These are phyloP conservation scores for Caradrina kadenii DNA, from an alignment of 2,888 invertebrate species.

Conservation along the genomic window DNA sequence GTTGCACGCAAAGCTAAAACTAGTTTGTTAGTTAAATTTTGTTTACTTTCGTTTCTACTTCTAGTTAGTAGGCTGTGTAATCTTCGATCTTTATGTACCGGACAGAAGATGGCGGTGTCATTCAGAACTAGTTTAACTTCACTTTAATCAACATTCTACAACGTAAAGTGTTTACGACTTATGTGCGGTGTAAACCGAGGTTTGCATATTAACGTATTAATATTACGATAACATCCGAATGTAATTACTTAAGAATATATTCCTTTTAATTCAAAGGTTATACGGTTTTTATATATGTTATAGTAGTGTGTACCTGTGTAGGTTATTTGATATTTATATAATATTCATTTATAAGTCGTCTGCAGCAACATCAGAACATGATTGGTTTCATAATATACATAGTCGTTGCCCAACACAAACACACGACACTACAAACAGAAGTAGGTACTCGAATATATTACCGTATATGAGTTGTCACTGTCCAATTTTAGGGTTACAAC, in stretches of 20 bases:
- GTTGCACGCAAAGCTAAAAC: constrained; percentile 59
- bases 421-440: constrained; percentile 42
- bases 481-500: constrained; percentile 44
- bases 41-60: constrained; percentile 62
- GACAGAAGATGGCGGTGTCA: constrained; percentile 49
- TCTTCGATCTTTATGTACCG: constrained; percentile 46
- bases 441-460: constrained; percentile 52
- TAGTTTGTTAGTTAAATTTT: constrained; percentile 58
- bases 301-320: neutral
- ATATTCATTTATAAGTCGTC: constrained; percentile 38
- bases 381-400: constrained; percentile 59
- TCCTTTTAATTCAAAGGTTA: constrained; percentile 38
- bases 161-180: constrained; percentile 67
- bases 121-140: constrained; percentile 59
- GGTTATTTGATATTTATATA: constrained; percentile 48
- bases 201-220: constrained; percentile 69
- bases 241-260: constrained; percentile 60
- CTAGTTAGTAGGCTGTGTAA: constrained; percentile 41
- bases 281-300: constrained; percentile 27
- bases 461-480: constrained; percentile 51
- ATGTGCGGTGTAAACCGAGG: constrained; percentile 61
- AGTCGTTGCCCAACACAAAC: constrained; percentile 55
- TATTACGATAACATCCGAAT: constrained; percentile 62
- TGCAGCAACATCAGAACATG: constrained; percentile 52
- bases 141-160: constrained; percentile 67